These are phyloP conservation scores for Apoda limacodes DNA, from an alignment of 2,888 invertebrate species.

Conservation along the genomic window DNA sequence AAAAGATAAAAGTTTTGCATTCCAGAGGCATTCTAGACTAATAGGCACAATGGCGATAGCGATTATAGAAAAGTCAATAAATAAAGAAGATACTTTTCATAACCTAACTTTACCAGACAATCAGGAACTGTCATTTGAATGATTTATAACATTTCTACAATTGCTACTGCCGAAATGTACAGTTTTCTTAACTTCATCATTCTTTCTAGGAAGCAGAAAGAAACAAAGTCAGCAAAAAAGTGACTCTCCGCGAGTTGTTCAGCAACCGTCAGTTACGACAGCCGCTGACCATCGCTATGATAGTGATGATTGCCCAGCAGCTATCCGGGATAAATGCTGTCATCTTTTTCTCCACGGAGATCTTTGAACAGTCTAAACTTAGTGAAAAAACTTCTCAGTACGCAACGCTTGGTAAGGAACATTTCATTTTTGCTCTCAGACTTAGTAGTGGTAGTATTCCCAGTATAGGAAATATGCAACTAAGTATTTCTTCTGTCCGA, in stretches of 20 bases:
- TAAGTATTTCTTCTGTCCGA: too few species aligned
- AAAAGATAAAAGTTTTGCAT: too few species aligned
- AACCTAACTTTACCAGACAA: too few species aligned
- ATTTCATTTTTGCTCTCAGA: too few species aligned
- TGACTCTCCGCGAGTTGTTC: conserved; percentile 78
- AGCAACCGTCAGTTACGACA: conserved; percentile 78
- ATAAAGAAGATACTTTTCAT: not conserved
- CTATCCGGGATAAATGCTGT: conserved; percentile 91
- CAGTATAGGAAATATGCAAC: too few species aligned
- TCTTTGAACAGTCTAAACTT: conserved; percentile 80
- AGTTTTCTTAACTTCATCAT: not conserved
- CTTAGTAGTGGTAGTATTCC: too few species aligned
- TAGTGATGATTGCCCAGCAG: conserved; percentile 91
- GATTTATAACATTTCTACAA: not conserved
- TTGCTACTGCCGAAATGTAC: too few species aligned
- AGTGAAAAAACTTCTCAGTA: conserved; percentile 72
- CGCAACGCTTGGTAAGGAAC: conserved; percentile 74
- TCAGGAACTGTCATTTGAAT: not conserved
- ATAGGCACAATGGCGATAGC: too few species aligned
- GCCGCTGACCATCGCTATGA: conserved; percentile 82
- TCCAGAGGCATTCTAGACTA: too few species aligned
- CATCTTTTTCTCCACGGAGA: conserved; percentile 86
- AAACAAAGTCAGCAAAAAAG: conserved; percentile 68
- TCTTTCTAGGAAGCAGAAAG: conserved; percentile 57
- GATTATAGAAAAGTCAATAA: too few species aligned